Conservation (phyloP, 2,888 invertebrate species). For the Poecilobothrus nobilitatus region DNA sequence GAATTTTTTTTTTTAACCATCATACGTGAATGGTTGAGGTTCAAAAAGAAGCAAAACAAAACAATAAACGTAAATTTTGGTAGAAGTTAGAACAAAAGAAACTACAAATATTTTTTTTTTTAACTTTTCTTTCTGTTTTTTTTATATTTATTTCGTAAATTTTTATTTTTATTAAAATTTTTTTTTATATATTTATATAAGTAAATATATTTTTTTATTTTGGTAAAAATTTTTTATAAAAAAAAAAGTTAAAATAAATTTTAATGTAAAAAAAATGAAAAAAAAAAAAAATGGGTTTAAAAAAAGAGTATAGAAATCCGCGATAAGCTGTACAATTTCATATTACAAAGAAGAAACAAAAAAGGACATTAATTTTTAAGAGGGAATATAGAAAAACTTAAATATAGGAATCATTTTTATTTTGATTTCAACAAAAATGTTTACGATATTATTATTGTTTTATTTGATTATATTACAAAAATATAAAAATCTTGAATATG, state of each 20-base stretch:
- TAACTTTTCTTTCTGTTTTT: not conserved
- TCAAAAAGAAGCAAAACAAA: too few relatives aligned
- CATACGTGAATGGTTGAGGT: too few relatives aligned
- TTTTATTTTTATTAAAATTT: not conserved
- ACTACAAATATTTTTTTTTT: not conserved
- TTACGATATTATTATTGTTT: constrained; percentile 3
- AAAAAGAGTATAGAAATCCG: not conserved
- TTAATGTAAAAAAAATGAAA: not conserved
- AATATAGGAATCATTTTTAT: not conserved
- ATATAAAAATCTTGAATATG: not conserved
- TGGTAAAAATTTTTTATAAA: not conserved
- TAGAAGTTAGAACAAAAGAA: not conserved
- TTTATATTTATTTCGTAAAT: not conserved
- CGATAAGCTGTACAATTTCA: not conserved
- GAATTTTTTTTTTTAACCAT: too few relatives aligned
- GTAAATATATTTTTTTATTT: not conserved
- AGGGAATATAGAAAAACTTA: not conserved
- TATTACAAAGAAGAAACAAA: not conserved
- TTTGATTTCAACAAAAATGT: not conserved
- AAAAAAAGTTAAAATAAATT: not conserved
- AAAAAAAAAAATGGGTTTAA: not conserved
- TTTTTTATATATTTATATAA: not conserved
- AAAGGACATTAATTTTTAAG: constrained; percentile 1
- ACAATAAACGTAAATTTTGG: not conserved
- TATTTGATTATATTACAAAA: not conserved